Conservation (phyloP, 2,113 vertebrate species). For the Passer domesticus region DNA sequence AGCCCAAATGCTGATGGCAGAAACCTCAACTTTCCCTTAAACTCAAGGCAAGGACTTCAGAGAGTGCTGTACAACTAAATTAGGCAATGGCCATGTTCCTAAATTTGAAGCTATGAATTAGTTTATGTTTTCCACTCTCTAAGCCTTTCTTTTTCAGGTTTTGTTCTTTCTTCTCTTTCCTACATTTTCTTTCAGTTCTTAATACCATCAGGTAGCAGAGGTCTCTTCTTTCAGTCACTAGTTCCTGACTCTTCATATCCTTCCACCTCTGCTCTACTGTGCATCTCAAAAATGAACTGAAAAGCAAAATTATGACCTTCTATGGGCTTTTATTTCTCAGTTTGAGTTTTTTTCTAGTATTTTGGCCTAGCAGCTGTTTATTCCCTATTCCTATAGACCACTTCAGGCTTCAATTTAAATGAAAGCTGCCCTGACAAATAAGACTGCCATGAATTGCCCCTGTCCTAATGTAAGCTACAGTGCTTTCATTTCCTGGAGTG, state of each 20-base stretch:
- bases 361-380: not conserved
- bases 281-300: not conserved
- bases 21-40: not conserved
- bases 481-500: conserved; percentile 50
- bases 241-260: not conserved
- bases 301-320: not conserved
- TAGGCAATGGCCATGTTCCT: not conserved
- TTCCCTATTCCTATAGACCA: not conserved
- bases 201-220: not conserved
- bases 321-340: not conserved
- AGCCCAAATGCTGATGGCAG: not conserved
- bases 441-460: not conserved
- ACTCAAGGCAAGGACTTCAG: not conserved
- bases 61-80: not conserved
- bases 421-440: not conserved
- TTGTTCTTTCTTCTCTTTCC: not conserved
- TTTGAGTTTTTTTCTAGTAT: not conserved
- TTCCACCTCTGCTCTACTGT: not conserved
- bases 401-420: not conserved
- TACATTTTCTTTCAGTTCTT: not conserved
- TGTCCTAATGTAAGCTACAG: not conserved
- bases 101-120: not conserved
- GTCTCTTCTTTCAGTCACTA: not conserved
- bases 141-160: not conserved
- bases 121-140: not conserved